Percentiles rank a stretch among this genome's conserved stretches.
Evolutionary conservation across 2,888 invertebrate species (phyloP).

Genomic region (Caenorhabditis sinica): DNA sequence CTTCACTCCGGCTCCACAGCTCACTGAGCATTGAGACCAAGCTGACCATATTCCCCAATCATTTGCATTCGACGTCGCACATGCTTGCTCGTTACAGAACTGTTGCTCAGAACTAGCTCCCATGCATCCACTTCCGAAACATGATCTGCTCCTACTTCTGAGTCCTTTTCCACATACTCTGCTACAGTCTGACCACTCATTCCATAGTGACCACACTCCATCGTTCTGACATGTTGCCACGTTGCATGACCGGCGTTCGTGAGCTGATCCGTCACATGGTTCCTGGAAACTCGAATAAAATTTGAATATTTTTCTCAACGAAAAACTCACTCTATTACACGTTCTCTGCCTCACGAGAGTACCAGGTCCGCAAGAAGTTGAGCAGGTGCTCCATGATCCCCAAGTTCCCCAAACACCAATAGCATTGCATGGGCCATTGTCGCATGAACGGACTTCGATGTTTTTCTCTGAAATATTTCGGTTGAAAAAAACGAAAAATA

Average conservation of each 20-base stretch:
- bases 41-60: constrained; percentile 74
- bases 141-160: constrained; percentile 78
- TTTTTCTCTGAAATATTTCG: constrained; percentile 80
- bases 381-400: constrained; percentile 80
- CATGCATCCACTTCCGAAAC: constrained; percentile 76
- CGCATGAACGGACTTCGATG: constrained; percentile 82
- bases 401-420: constrained; percentile 80
- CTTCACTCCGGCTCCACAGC: constrained; percentile 82
- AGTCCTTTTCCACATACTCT: constrained; percentile 81
- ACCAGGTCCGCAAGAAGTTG: constrained; percentile 82
- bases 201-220: constrained; percentile 74
- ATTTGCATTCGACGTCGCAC: constrained; percentile 68
- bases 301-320: too few relatives aligned
- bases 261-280: constrained; percentile 82
- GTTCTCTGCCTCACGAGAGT: constrained; percentile 77
- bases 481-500: background rate
- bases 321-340: constrained; percentile 74
- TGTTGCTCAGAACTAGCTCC: constrained; percentile 80
- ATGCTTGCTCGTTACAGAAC: constrained; percentile 82
- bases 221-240: constrained; percentile 73
- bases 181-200: constrained; percentile 80
- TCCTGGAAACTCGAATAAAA: constrained; percentile 68
- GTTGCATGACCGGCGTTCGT: constrained; percentile 82
- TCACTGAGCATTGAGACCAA: constrained; percentile 77
- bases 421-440: constrained; percentile 79